A percentile compares a stretch with the other conserved stretches of the same genome.
Conservation (phyloP, 1,140 invertebrate genomes). For the Coelopa frigida region DNA sequence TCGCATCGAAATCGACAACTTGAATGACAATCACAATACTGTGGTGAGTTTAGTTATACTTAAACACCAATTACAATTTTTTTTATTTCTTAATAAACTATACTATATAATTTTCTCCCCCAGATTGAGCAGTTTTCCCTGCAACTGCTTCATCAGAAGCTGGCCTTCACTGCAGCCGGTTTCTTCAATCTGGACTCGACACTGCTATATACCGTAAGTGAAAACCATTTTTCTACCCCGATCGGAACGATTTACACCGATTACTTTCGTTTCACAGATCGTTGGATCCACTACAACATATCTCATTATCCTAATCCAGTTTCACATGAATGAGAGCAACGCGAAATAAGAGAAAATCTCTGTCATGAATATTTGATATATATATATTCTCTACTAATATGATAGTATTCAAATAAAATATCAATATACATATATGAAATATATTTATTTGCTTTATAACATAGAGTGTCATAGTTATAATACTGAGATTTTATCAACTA, state of each 20-base stretch:
- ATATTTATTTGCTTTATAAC: too few relatives aligned
- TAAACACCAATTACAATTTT: not conserved
- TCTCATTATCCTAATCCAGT: constrained; percentile 45
- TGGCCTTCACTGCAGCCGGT: constrained; percentile 44
- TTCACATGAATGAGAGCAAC: constrained; percentile 35
- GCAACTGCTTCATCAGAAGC: constrained; percentile 45
- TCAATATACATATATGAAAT: too few relatives aligned
- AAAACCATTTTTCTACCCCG: not conserved
- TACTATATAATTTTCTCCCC: constrained; percentile 14
- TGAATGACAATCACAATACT: constrained; percentile 35
- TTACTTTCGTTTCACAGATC: constrained; percentile 26
- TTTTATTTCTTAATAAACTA: too few relatives aligned
- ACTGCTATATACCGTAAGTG: constrained; percentile 45
- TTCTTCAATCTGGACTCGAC: constrained; percentile 46
- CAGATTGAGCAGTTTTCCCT: constrained; percentile 48
- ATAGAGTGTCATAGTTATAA: too few relatives aligned
- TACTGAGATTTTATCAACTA: too few relatives aligned
- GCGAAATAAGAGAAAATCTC: too few relatives aligned
- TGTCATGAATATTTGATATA: too few relatives aligned
- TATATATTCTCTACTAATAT: too few relatives aligned
- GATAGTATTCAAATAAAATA: too few relatives aligned
- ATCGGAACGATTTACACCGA: not conserved
- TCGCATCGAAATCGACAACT: constrained; percentile 28
- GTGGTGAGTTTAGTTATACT: constrained; percentile 21
- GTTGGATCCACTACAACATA: constrained; percentile 42